Base-by-base conservation (phyloP, 2,113 vertebrate species). In the Nothoprocta pentlandii region DNA sequence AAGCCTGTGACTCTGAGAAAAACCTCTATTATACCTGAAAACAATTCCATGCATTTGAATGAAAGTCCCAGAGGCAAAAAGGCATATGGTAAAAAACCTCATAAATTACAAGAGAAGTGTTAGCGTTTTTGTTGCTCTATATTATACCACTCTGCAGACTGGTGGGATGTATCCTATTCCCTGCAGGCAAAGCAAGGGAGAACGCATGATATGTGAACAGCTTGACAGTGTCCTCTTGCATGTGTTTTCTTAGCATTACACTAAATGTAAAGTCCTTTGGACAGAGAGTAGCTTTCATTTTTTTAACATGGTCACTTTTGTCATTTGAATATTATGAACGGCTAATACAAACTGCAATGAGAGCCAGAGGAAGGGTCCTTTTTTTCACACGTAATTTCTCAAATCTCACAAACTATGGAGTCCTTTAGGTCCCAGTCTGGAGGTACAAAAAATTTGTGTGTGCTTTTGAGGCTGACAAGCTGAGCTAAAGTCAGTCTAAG, bases 1-100 rank as follows among this genome's bases (percentile, higher is more conserved):
- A 92, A 84, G 79, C n/a, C 77, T 93, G 25, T 3, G 28, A 63
- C 56, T 95, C 49, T 95, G 83, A 91, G 89, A 93, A 84, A 92
- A 81, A 77, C 49, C 32, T 5, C 20, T 62, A 36, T 7, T 20
- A 12, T n/a, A 56, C 22, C 54, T 78, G 25, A 25, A 81, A 85
- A 76, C 46, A 66, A 53, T 0, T 2, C 32, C 41, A 77, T 47
- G 5, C 47, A n/a, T 58, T 32, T 87, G 84, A 83, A 88, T 34
- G 44, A 78, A 56, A 76, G 80, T 92, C n/a, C 36, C 44, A 28
- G 15, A 67, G 25, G 41, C 28, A 82, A 58, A 67, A 81, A 67
- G 44, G 41, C 0, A 1, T 53, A 46, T 5, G 16, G 9, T 22
- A 70, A 80, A 69, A 78, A 88, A 69, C 76, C 87, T 83, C 16